Percentiles rank a stretch among this genome's conserved stretches.
Evolutionary conservation across 1,140 invertebrate genomes (phyloP).

Genomic region (Telenomus remus): DNA sequence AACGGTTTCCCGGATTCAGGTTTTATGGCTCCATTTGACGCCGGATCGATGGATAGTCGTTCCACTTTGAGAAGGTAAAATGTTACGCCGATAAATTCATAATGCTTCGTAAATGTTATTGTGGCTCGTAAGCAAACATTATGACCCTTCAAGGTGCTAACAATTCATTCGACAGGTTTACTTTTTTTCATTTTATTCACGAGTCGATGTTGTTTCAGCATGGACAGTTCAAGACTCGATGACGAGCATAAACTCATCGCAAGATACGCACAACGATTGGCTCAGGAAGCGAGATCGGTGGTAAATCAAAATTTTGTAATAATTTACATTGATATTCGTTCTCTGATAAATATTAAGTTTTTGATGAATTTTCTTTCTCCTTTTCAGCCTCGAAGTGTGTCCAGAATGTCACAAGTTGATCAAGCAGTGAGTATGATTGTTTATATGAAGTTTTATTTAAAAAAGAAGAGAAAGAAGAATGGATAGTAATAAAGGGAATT

Average conservation of each 20-base stretch:
- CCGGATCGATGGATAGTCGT: conserved; percentile 87
- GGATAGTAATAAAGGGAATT: no score
- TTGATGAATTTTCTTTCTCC: conserved; percentile 12
- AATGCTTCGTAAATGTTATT: no score
- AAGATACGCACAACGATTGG: conserved; percentile 93
- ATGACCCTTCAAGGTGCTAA: no score
- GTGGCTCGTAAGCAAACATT: no score
- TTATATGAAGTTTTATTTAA: conserved; percentile 1
- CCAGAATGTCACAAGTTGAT: conserved; percentile 72
- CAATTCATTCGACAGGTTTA: no score
- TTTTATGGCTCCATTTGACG: conserved; percentile 82
- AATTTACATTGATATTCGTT: no score
- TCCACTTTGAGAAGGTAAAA: conserved; percentile 81
- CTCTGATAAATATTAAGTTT: no score
- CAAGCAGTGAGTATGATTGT: conserved; percentile 67
- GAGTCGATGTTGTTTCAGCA: conserved; percentile 64
- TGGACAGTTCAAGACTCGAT: conserved; percentile 81
- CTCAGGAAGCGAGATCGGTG: conserved; percentile 90
- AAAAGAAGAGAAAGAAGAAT: conserved; percentile 1
- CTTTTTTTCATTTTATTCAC: conserved; percentile 7
- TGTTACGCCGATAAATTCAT: conserved; percentile 33
- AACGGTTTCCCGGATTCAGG: conserved; percentile 88
- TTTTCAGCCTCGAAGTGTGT: conserved; percentile 69
- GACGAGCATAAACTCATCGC: conserved; percentile 98
- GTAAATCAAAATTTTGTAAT: no score